Percentiles rank a stretch among this genome's conserved stretches.
Conservation (phyloP, 2,113 vertebrate species). For the Stegostoma tigrinum region DNA sequence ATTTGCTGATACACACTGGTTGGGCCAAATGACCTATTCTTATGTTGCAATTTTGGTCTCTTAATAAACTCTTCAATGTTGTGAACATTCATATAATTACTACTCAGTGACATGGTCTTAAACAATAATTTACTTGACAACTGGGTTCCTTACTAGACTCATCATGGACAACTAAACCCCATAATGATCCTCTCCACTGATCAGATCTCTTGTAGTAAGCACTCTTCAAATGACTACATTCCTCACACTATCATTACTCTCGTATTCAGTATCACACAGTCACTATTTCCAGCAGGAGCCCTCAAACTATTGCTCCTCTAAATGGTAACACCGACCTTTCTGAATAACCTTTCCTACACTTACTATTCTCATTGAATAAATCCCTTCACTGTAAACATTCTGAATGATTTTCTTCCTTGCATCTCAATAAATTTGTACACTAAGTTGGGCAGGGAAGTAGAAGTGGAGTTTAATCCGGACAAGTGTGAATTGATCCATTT, state of each 20-base stretch:
- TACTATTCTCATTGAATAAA: neutral
- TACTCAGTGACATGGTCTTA: neutral
- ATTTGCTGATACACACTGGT: neutral
- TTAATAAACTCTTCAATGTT: neutral
- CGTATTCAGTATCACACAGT: neutral
- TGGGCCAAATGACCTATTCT: neutral
- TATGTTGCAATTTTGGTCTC: neutral
- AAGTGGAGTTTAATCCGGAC: too few relatives aligned
- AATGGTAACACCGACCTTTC: neutral
- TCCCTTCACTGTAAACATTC: neutral
- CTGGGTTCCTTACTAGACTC: neutral
- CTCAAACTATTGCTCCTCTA: neutral
- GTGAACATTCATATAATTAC: neutral
- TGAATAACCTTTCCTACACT: neutral
- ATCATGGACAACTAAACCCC: neutral
- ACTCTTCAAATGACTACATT: neutral
- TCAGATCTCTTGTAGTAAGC: neutral
- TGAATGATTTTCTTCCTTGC: neutral
- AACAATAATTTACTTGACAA: neutral
- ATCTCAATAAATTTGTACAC: neutral
- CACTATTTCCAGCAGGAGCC: neutral
- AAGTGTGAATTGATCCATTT: too few relatives aligned
- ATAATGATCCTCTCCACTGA: neutral
- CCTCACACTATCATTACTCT: neutral
- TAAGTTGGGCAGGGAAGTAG: too few relatives aligned